Evolutionary conservation across 2,888 invertebrate species (phyloP), one percentile per base, ranked within the genome.

Genomic region (Lithophane leautieri): DNA sequence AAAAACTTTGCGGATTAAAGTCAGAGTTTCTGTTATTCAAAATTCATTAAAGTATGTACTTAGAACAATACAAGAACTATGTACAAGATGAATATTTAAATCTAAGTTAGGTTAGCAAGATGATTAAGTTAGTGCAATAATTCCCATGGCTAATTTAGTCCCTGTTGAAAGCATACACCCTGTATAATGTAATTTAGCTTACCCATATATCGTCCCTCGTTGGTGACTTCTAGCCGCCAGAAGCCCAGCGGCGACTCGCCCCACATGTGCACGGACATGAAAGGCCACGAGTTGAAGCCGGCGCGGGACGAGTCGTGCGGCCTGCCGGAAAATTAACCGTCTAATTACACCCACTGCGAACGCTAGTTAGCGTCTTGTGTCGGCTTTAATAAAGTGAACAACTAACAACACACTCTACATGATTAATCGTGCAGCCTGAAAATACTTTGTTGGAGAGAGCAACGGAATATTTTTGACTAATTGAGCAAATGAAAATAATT

Each of bases 241-340:
- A 97, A 97, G 62, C 99, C 99, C 84, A 98, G 97, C 0, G 99
- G 99, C 50, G 97, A 97, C 94, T 99, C 99, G 34, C 99, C 99
- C 99, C 99, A 99, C 93, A 98, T 99, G 95, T 99, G 99, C 79
- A 98, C 99, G 66, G 99, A 99, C 99, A 99, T 99, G 96, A 99
- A 99, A 73, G 99, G 99, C 99, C 99, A 99, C 89, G 99, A 98
- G 93, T 97, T 98, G 97, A 99, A 99, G 62, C 99, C 99, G 70
- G 98, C 97, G 71, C 98, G 97, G 19, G 99, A 99, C 69, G 98
- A 97, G 94, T 99, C 99, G 90, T 99, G 98, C 19, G 97, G 97
- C 91, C 99, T 97, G 92, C 44, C 85, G 87, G 87, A 88, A 90
- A 90, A 90, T 90, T 90, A 91, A 90, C 89, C 88, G 83, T 88